These are phyloP conservation scores for Furcifer pardalis DNA, from an alignment of 2,797 vertebrate species.

Conservation along the genomic window DNA sequence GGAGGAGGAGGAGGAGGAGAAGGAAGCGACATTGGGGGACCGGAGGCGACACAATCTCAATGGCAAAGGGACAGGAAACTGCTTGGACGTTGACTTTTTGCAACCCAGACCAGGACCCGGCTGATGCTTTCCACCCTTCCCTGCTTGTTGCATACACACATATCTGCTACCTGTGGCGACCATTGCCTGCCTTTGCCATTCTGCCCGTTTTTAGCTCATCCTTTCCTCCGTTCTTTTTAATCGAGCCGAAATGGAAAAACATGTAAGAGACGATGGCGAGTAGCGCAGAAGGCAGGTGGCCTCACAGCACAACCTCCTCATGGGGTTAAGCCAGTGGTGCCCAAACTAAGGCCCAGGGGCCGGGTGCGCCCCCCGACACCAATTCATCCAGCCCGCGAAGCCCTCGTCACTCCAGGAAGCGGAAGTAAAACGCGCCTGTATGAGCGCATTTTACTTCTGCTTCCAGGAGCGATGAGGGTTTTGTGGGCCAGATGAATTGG, in stretches of 20 bases:
- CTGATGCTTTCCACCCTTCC: background rate
- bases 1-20: too few species aligned
- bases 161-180: background rate
- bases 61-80: slow-evolving; percentile 5
- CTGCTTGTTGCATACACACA: background rate
- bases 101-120: too few species aligned
- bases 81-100: too few species aligned
- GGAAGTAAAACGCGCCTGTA: too few species aligned
- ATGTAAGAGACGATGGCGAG: background rate
- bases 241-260: background rate
- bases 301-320: background rate
- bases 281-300: background rate
- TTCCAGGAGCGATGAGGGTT: too few species aligned
- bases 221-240: background rate
- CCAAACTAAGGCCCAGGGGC: too few species aligned
- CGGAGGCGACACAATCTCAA: background rate
- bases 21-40: background rate
- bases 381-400: too few species aligned
- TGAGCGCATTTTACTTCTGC: too few species aligned
- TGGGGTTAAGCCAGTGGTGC: background rate
- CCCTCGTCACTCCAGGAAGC: too few species aligned
- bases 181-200: background rate
- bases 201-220: too few species aligned
- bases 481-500: too few species aligned
- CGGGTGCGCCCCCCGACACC: too few species aligned